Evolutionary conservation across 2,797 vertebrate genomes (phyloP).

Genomic region (Knipowitschia caucasica): DNA sequence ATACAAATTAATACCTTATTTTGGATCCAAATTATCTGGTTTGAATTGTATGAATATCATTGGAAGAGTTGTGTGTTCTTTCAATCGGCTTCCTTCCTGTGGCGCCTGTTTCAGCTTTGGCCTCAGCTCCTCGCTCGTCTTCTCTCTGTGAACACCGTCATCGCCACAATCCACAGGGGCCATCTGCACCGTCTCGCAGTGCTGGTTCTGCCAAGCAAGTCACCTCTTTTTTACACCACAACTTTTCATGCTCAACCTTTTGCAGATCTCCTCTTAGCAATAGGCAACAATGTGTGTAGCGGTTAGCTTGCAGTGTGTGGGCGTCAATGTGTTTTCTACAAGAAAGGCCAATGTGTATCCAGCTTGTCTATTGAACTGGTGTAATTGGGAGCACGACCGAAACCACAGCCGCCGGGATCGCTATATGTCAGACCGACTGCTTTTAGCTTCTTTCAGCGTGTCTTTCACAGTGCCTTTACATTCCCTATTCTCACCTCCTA

Average conservation of each 20-base stretch:
- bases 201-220: slow-evolving; percentile 26
- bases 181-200: slow-evolving; percentile 63
- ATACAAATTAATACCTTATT: no score
- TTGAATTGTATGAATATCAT: no score
- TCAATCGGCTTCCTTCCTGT: slow-evolving; percentile 45
- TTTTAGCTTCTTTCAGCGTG: slow-evolving; percentile 50
- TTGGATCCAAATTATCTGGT: no score
- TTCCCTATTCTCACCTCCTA: slow-evolving; percentile 50
- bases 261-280: slow-evolving; percentile 33
- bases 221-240: slow-evolving; percentile 46
- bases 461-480: slow-evolving; percentile 47
- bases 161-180: slow-evolving; percentile 51
- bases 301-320: slow-evolving; percentile 42
- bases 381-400: slow-evolving; percentile 73
- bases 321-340: slow-evolving; percentile 54
- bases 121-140: slow-evolving; percentile 52
- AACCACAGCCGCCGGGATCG: slow-evolving; percentile 33
- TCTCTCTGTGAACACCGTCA: slow-evolving; percentile 50
- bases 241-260: slow-evolving; percentile 46
- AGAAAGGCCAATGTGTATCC: slow-evolving; percentile 47
- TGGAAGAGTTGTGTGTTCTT: no score
- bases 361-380: slow-evolving; percentile 62
- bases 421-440: slow-evolving; percentile 56
- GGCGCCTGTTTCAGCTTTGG: slow-evolving; percentile 61
- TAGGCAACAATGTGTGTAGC: slow-evolving; percentile 37